Evolutionary conservation across 2,797 vertebrate species (phyloP), one percentile per base, ranked within the genome.

Genomic region (Phylloscopus collybita): DNA sequence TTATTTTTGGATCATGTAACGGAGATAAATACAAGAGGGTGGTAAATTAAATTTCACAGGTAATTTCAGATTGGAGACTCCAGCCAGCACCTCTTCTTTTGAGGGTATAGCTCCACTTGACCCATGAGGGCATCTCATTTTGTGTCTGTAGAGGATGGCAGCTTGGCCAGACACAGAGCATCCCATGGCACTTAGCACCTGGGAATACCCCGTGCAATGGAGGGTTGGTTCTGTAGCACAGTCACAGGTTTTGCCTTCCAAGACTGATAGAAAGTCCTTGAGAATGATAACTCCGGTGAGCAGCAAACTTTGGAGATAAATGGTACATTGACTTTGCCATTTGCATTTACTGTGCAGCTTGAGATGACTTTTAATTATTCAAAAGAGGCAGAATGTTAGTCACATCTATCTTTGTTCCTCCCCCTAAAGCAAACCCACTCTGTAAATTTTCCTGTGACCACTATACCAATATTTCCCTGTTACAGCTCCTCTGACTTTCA

Each of bases 291-390:
- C 13, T 79, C 50, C 11, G 15, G 79, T 29, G 54, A 89, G 18
- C 36, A 88, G 29, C 72, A 81, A 91, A 91, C 71, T 94, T 78
- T 57, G 75, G 86, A 91, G 74, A 89, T 87, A 93, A 87, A 93
- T 92, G 74, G 57, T 87, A 57, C 67, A 38, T 71, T 85, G 79
- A 86, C 71, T 93, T 96, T 94, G 79, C 89, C 69, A 83, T 92
- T 95, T 94, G 65, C 89, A 56, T 96, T 93, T 92, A 53, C 50
- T 73, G 56, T 93, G 86, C 80, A 87, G 67, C 71, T 86, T 84
- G 83, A 92, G 80, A 95, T 79, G 79, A 42, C 64, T 93, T 95
- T 91, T 94, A 94, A 94, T 88, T 90, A 94, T 95, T 91, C 60
- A 92, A 21, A 75, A 75, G 78, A 88, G 50, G 88, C 65, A 87